These are phyloP conservation scores for Spea bombifrons DNA, from an alignment of 2,113 vertebrate species.

Conservation along the genomic window DNA sequence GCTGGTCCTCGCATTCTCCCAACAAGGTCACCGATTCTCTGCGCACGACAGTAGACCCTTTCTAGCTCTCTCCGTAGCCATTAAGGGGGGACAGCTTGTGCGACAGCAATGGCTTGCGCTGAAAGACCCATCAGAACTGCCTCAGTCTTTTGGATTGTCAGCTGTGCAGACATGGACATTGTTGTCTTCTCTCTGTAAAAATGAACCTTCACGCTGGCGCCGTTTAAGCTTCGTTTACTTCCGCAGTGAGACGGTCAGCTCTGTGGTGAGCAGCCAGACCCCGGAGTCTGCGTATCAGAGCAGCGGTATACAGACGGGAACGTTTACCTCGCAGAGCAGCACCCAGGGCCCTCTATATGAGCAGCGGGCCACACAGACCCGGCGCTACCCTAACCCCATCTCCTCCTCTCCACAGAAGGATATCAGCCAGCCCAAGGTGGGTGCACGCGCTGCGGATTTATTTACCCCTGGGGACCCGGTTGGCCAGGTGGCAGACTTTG, in stretches of 20 bases:
- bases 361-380: conserved; percentile 85
- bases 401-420: conserved; percentile 89
- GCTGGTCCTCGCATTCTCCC: too few relatives aligned
- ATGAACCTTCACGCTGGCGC: too few relatives aligned
- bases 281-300: conserved; percentile 77
- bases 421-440: conserved; percentile 87
- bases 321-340: conserved; percentile 76
- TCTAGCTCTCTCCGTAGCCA: conserved; percentile 33
- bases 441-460: not conserved
- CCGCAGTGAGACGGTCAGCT: conserved; percentile 80
- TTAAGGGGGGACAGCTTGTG: conserved; percentile 49
- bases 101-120: conserved; percentile 45
- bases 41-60: conserved; percentile 53
- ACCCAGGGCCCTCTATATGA: conserved; percentile 85
- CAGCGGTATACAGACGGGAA: conserved; percentile 69
- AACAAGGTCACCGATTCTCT: not conserved
- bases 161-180: not conserved
- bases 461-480: too few relatives aligned
- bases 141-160: not conserved
- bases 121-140: not conserved
- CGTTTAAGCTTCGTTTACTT: not conserved
- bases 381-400: conserved; percentile 84
- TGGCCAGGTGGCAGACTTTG: too few relatives aligned
- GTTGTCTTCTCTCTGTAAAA: too few relatives aligned
- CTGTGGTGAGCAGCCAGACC: conserved; percentile 81